phyloP scores from a whole-genome alignment of 53 echinoderm and acorn worm species.

The Stichopus horrens region DNA sequence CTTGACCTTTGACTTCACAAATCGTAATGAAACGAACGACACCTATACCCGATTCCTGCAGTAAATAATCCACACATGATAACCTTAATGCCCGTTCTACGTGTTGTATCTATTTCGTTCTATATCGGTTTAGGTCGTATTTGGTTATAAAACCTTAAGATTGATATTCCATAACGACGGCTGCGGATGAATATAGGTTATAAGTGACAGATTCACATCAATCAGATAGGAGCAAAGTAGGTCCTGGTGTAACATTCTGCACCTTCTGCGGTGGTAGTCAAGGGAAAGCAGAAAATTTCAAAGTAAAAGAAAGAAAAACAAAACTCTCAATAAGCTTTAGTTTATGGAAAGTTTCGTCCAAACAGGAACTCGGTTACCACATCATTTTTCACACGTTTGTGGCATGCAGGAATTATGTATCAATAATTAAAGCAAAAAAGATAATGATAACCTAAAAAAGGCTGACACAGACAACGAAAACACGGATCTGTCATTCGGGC shows the following conservation, averaged over 20 bases:
- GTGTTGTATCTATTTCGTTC: slow-evolving; percentile 11
- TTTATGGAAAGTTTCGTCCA: background rate
- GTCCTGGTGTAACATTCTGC: background rate
- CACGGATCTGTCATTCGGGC: background rate
- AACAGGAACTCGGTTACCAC: background rate
- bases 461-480: background rate
- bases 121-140: background rate
- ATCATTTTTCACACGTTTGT: background rate
- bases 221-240: background rate
- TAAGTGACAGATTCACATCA: background rate
- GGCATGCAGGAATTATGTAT: background rate
- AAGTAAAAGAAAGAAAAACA: too few relatives aligned
- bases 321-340: background rate
- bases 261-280: background rate
- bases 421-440: background rate
- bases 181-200: slow-evolving; percentile 6
- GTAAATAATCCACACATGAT: slow-evolving; percentile 18
- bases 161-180: background rate
- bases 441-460: background rate
- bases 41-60: background rate
- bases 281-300: background rate
- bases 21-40: background rate
- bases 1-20: background rate
- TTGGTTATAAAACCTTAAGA: slow-evolving; percentile 12
- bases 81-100: background rate